Evolutionary conservation across 2,888 invertebrate species (phyloP).

Genomic region (Coleophora deauratella): DNA sequence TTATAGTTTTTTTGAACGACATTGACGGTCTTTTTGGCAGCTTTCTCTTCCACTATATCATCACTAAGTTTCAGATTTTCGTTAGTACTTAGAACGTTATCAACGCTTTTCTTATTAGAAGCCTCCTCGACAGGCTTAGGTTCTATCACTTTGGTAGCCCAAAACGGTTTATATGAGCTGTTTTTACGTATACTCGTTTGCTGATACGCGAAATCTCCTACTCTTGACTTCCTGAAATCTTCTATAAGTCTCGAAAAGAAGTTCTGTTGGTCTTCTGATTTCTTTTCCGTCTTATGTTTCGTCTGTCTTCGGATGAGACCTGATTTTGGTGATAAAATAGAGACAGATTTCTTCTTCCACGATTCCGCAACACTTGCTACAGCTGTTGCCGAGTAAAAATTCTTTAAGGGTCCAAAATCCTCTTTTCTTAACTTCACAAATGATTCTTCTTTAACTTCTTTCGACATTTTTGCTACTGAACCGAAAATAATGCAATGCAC

Average conservation of each 20-base stretch:
- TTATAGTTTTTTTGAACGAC: not conserved
- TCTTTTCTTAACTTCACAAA: slow-evolving; percentile 41
- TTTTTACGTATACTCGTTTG: slow-evolving; percentile 40
- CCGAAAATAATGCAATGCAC: slow-evolving; percentile 8
- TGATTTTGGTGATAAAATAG: slow-evolving; percentile 53
- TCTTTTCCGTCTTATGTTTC: slow-evolving; percentile 12
- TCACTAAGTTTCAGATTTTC: no score
- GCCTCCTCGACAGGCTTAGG: slow-evolving; percentile 4
- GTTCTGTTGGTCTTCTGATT: slow-evolving; percentile 14
- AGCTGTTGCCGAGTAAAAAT: slow-evolving; percentile 32
- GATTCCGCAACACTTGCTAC: slow-evolving; percentile 30
- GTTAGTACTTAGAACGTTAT: no score
- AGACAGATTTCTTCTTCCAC: slow-evolving; percentile 52
- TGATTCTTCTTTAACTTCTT: slow-evolving; percentile 38
- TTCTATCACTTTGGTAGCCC: slow-evolving; percentile 45
- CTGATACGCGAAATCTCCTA: slow-evolving; percentile 49
- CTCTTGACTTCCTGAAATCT: slow-evolving; percentile 46
- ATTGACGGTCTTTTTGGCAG: slow-evolving; percentile 8
- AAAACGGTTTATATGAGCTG: slow-evolving; percentile 51
- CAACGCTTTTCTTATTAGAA: no score
- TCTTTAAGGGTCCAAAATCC: slow-evolving; percentile 38
- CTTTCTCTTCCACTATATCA: slow-evolving; percentile 11
- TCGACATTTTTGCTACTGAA: slow-evolving; percentile 29
- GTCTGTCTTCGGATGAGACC: slow-evolving; percentile 33
- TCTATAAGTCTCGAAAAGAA: slow-evolving; percentile 44